phyloP scores from a whole-genome alignment of 2,888 invertebrate genomes.

The Prosapia bicincta region DNA sequence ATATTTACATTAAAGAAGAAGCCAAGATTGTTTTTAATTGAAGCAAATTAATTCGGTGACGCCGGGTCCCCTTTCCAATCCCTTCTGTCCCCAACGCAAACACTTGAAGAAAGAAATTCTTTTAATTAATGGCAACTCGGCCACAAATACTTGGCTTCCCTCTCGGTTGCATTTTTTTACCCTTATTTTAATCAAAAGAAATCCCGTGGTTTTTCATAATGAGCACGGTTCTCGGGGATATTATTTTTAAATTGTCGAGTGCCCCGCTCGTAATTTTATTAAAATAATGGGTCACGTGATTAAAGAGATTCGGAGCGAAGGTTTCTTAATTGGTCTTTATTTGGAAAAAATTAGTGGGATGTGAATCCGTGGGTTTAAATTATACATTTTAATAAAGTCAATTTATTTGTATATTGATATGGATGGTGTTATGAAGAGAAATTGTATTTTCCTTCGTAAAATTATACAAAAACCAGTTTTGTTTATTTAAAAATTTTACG shows the following conservation, averaged over 20 bases:
- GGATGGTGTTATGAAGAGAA: no score
- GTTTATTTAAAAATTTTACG: no score
- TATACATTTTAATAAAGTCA: no score
- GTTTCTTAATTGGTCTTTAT: not conserved
- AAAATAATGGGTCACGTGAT: not conserved
- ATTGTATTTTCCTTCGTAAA: no score
- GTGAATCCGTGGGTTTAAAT: no score
- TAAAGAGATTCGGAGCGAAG: not conserved
- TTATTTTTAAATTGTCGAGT: not conserved
- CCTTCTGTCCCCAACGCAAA: not conserved
- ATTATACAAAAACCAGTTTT: no score
- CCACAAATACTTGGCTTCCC: not conserved
- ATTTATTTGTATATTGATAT: no score
- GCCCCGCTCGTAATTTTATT: no score
- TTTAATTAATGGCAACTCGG: not conserved
- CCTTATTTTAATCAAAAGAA: conserved; percentile 2
- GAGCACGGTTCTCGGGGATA: not conserved
- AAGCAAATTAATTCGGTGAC: not conserved
- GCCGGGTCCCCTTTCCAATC: not conserved
- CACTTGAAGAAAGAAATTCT: not conserved
- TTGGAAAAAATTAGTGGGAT: no score
- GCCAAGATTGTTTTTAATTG: not conserved
- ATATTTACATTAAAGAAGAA: not conserved
- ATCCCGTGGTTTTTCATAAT: not conserved
- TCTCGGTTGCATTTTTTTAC: not conserved